phyloP scores from a whole-genome alignment of 53 echinoderm and acorn worm species.

The Paelopatides confundens region DNA sequence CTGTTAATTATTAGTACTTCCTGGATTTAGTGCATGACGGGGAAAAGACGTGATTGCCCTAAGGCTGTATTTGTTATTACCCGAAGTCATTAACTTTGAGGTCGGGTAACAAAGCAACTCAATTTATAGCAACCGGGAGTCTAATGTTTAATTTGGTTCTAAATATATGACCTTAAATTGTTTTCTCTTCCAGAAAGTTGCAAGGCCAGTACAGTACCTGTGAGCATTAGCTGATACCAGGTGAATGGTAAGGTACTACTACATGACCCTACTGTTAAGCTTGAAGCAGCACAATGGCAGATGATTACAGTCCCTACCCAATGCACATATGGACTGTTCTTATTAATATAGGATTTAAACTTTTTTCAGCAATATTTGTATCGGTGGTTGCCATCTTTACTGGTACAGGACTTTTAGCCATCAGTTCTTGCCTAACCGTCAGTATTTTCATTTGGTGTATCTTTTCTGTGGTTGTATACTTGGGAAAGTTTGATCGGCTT shows the following conservation, averaged over 20 bases:
- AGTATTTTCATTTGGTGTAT: background rate
- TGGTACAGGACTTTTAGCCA: background rate
- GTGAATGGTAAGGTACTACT: background rate
- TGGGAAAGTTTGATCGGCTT: background rate
- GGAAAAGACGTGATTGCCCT: too few relatives aligned
- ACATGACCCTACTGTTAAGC: background rate
- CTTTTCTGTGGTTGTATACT: background rate
- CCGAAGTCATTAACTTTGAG: too few relatives aligned
- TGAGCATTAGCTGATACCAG: too few relatives aligned
- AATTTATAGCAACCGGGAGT: too few relatives aligned
- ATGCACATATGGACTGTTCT: background rate
- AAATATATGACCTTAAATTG: background rate
- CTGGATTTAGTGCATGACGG: too few relatives aligned
- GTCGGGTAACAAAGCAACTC: too few relatives aligned
- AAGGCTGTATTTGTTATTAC: too few relatives aligned
- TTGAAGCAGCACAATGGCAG: conserved; percentile 7
- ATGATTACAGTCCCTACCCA: background rate
- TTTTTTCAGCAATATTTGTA: background rate
- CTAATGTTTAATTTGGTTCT: too few relatives aligned
- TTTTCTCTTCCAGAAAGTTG: background rate
- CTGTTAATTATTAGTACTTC: too few relatives aligned
- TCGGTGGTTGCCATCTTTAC: background rate
- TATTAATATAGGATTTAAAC: background rate
- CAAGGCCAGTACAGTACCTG: background rate
- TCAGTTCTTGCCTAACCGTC: background rate